Evolutionary conservation across 1,140 invertebrate species (phyloP).

Genomic region (Drosophila elegans): DNA sequence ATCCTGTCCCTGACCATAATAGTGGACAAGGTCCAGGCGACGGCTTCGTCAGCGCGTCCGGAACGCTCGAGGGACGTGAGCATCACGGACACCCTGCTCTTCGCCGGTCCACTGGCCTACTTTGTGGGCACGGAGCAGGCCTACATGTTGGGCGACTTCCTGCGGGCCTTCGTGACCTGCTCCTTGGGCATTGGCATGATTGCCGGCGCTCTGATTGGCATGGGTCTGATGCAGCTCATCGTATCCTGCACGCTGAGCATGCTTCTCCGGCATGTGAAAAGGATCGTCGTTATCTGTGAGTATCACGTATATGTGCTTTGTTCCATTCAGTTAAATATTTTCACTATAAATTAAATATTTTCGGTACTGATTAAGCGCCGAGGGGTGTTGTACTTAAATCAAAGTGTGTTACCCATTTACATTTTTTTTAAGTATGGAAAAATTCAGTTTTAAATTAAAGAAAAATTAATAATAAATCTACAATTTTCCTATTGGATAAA

Average conservation of each 20-base stretch:
- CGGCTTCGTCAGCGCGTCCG: slow-evolving; percentile 34
- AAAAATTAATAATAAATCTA: too few species aligned
- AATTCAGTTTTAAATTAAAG: too few species aligned
- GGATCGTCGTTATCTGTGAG: slow-evolving; percentile 88
- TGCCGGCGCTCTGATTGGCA: slow-evolving; percentile 87
- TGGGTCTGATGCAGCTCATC: slow-evolving; percentile 88
- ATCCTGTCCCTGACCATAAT: slow-evolving; percentile 85
- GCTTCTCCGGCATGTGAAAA: slow-evolving; percentile 87
- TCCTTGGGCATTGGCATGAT: slow-evolving; percentile 87
- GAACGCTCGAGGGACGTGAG: slow-evolving; percentile 78
- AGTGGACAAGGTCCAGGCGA: slow-evolving; percentile 75
- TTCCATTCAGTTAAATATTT: too few species aligned
- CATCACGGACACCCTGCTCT: slow-evolving; percentile 85
- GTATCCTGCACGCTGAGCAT: slow-evolving; percentile 89
- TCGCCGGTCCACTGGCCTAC: slow-evolving; percentile 87
- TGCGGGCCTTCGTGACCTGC: slow-evolving; percentile 86
- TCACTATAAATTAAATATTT: too few species aligned
- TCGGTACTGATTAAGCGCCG: too few species aligned
- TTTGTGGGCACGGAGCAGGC: slow-evolving; percentile 90
- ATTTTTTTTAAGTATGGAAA: too few species aligned
- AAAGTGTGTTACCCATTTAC: too few species aligned
- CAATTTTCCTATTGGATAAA: too few species aligned
- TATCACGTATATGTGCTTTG: slow-evolving; percentile 1
- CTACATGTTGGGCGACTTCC: slow-evolving; percentile 89
- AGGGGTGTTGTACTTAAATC: too few species aligned